Base-by-base conservation (phyloP, 2,888 invertebrate species). In the Diloba caeruleocephala region DNA sequence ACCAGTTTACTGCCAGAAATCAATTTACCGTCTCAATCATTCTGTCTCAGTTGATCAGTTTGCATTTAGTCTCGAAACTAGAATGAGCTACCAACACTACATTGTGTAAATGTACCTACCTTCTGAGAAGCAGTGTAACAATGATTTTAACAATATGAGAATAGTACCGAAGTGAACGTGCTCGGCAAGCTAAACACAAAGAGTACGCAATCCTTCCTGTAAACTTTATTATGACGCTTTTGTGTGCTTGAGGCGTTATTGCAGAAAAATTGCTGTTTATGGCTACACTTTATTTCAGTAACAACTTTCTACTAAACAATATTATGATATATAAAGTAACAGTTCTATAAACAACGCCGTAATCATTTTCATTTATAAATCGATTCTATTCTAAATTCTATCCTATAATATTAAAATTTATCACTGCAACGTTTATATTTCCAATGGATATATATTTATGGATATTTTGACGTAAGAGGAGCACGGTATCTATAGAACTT, bases 121-220 rank as follows among this genome's bases (percentile, higher is more conserved):
- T 45, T 62, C 44, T 44, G 26, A 37, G 33, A 38, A 29, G 41
- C 41, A 25, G 9, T 26, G 44, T 33, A 62, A 46, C 49, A 50
- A 46, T 42, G 63, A 62, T 67, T 67, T 38, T 31, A 45, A 14
- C 33, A 33, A 10, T 36, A 29, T 26, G n/a, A 12, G 42, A 62
- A 55, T 29, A 34, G 42, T 44, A 31, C 10, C 17, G 26, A 26
- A 42, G 13, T 7, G 42, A 37, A 68, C 63, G 57, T 68, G 63
- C 34, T 38, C 14, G 21, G 57, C 9, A 21, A 50, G 25, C 23
- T 12, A 45, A 67, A 45, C 37, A 44, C 19, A 42, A 45, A 33
- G 21, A 45, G 42, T 26, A 36, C 10, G 37, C 34, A 26, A 14
- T 37, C 44, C 36, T 48, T 37, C 26, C 21, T 45, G 14, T 50